Conservation (phyloP, 2,888 invertebrate genomes). For the Tenthredo scrophulariae region DNA sequence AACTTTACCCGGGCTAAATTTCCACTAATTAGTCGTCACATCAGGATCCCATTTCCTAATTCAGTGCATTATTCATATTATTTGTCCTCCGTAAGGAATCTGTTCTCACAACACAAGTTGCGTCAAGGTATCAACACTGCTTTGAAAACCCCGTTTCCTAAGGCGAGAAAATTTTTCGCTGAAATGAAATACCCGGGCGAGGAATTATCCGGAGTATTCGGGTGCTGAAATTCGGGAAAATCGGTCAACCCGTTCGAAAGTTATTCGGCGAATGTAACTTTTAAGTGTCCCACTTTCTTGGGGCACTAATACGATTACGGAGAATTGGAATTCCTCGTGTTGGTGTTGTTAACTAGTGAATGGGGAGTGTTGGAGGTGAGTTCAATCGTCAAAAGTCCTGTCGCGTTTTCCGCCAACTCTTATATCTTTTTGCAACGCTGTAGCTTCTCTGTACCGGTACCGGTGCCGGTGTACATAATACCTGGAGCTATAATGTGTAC, state of each 20-base stretch:
- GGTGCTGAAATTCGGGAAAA: neutral
- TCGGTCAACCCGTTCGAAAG: neutral
- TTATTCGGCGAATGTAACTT: slow-evolving; percentile 8
- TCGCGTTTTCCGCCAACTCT: slow-evolving; percentile 12
- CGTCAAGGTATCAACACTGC: too few relatives aligned
- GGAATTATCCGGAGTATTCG: neutral
- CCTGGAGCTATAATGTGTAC: neutral
- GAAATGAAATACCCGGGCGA: neutral
- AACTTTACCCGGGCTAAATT: neutral
- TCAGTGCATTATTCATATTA: neutral
- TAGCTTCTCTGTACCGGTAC: neutral
- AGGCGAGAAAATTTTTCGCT: neutral
- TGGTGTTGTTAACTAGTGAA: neutral
- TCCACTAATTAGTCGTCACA: neutral
- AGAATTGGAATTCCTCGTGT: neutral
- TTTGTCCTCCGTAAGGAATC: neutral
- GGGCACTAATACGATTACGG: neutral
- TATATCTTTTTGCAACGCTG: neutral
- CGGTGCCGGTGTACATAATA: slow-evolving; percentile 1
- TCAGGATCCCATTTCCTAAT: neutral
- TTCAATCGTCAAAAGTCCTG: slow-evolving; percentile 25
- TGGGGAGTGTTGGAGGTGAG: neutral
- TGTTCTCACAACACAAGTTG: neutral
- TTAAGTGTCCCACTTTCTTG: neutral
- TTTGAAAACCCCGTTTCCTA: too few relatives aligned